Conservation (phyloP, 2,888 invertebrate species). For the Alentia gelatinosa region DNA sequence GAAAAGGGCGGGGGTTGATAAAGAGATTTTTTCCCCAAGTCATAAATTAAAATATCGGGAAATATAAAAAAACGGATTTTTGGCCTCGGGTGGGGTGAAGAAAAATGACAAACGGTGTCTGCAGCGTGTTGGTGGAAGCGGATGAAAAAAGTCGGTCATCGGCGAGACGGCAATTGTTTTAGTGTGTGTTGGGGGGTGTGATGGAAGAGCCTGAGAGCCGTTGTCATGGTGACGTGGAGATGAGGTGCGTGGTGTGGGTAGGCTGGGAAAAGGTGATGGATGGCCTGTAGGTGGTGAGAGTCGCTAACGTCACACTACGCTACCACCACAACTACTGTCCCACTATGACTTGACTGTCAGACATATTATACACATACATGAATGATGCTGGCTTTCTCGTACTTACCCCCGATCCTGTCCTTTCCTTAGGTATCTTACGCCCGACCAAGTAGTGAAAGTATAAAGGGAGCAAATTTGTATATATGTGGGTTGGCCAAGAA, state of each 20-base stretch:
- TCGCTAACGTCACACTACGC: background rate
- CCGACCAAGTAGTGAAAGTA: conserved; percentile 81
- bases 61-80: background rate
- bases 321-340: conserved; percentile 44
- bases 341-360: conserved; percentile 36
- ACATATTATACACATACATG: conserved; percentile 52
- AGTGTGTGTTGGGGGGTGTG: background rate
- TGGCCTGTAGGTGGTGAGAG: conserved; percentile 7
- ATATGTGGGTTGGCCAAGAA: conserved; percentile 81
- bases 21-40: background rate
- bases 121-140: background rate
- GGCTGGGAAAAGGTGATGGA: conserved; percentile 34
- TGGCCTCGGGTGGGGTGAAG: background rate
- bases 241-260: conserved; percentile 49
- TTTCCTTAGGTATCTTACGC: conserved; percentile 81
- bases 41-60: background rate
- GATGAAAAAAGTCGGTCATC: background rate
- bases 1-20: background rate
- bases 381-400: conserved; percentile 54
- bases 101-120: conserved; percentile 17
- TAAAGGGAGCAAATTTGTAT: conserved; percentile 81
- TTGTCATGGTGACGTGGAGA: conserved; percentile 22
- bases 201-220: conserved; percentile 18
- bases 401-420: conserved; percentile 57
- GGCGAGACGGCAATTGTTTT: background rate